A percentile compares a stretch with the other conserved stretches of the same genome.
Evolutionary conservation across 2,888 invertebrate species (phyloP).

Genomic region (Drosophila atripex): DNA sequence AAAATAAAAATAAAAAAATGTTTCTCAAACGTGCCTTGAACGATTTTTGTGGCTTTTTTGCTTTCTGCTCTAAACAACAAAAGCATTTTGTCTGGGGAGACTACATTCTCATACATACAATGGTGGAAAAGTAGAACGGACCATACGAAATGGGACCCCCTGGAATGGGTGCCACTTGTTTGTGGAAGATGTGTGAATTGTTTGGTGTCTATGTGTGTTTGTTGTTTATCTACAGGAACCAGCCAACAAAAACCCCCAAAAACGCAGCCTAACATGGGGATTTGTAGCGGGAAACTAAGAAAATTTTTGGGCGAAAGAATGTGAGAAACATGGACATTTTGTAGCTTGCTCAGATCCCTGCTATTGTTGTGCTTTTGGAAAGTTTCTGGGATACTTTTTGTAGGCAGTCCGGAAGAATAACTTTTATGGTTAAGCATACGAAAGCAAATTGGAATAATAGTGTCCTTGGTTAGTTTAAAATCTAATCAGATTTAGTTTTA

Average conservation of each 20-base stretch:
- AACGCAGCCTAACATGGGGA: conserved; percentile 74
- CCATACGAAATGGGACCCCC: conserved; percentile 25
- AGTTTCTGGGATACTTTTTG: neutral
- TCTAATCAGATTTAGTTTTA: neutral
- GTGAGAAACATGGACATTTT: conserved; percentile 46
- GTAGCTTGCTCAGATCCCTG: conserved; percentile 21
- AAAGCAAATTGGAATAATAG: neutral
- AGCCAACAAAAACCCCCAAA: conserved; percentile 77
- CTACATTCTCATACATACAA: conserved; percentile 26
- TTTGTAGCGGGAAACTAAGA: conserved; percentile 73
- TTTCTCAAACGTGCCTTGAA: conserved; percentile 72
- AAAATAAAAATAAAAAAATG: conserved; percentile 42
- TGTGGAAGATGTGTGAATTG: conserved; percentile 29
- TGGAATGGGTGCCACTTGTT: conserved; percentile 26
- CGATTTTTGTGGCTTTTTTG: conserved; percentile 80
- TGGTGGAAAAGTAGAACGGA: conserved; percentile 20
- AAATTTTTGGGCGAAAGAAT: conserved; percentile 55
- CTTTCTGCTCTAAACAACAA: conserved; percentile 75
- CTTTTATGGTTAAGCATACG: neutral
- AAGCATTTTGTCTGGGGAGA: conserved; percentile 64
- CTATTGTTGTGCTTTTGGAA: conserved; percentile 15
- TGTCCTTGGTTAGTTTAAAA: neutral
- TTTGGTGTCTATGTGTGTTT: conserved; percentile 57
- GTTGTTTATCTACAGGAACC: conserved; percentile 79
- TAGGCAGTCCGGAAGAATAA: neutral